Conservation (phyloP, 2,888 invertebrate genomes). For the Pammene fasciana region DNA sequence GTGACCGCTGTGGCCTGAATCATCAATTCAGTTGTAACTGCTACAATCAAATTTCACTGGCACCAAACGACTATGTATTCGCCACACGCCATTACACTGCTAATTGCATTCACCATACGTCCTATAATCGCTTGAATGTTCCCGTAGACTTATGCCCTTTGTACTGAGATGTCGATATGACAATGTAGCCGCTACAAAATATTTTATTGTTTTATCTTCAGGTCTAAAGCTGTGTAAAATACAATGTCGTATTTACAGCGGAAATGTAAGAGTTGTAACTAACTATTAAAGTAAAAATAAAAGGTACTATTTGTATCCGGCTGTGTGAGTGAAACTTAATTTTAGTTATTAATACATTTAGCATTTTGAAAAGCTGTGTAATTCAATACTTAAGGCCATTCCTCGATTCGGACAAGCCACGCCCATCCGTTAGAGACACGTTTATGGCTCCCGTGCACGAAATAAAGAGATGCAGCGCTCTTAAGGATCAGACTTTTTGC, state of each 20-base stretch:
- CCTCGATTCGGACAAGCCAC: too few species aligned
- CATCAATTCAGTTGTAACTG: slow-evolving; percentile 29
- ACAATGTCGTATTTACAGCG: neutral
- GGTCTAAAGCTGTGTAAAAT: slow-evolving; percentile 18
- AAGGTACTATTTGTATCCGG: too few species aligned
- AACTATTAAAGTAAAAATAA: too few species aligned
- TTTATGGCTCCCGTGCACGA: too few species aligned
- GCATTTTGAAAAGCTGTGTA: too few species aligned
- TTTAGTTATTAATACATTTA: too few species aligned
- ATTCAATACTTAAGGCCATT: too few species aligned
- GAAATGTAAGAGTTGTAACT: neutral
- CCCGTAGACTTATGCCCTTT: neutral
- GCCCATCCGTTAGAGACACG: too few species aligned
- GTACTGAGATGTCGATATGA: neutral
- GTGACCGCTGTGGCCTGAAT: slow-evolving; percentile 3
- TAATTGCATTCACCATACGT: neutral
- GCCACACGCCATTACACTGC: neutral
- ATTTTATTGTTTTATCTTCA: slow-evolving; percentile 20
- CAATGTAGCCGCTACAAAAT: slow-evolving; percentile 23
- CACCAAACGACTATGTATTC: neutral
- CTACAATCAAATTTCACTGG: slow-evolving; percentile 18
- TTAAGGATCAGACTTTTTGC: too few species aligned
- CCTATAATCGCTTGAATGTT: neutral
- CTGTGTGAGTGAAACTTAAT: too few species aligned
- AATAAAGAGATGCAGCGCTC: too few species aligned